A percentile compares a stretch with the other conserved stretches of the same genome.
Evolutionary conservation across 2,113 vertebrate species (phyloP).

Genomic region (Haemorhous mexicanus): DNA sequence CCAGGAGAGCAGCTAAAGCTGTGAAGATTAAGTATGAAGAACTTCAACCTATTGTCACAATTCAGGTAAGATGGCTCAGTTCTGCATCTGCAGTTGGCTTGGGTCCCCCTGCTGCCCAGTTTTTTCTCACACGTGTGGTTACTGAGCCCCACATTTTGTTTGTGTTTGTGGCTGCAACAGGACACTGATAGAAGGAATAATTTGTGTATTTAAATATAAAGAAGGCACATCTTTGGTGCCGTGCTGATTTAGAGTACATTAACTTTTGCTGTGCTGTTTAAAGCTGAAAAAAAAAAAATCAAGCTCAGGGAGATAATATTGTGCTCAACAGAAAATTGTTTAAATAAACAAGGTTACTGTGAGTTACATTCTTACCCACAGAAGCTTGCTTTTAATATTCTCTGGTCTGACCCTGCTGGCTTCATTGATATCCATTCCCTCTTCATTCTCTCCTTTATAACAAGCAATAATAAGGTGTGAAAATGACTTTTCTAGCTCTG

Average conservation of each 20-base stretch:
- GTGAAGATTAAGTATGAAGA: conserved; percentile 89
- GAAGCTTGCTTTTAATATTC: neutral
- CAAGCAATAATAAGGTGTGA: neutral
- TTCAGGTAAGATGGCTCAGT: conserved; percentile 79
- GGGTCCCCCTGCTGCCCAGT: neutral
- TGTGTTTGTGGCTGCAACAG: neutral
- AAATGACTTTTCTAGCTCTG: neutral
- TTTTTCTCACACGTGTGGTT: neutral
- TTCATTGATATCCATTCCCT: neutral
- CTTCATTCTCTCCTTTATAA: neutral
- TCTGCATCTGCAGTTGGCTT: neutral
- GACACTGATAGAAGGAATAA: neutral
- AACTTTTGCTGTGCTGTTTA: neutral
- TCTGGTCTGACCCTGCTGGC: neutral
- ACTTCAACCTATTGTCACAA: conserved; percentile 85
- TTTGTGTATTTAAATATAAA: neutral
- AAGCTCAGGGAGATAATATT: neutral
- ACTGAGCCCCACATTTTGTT: neutral
- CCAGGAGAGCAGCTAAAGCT: conserved; percentile 85
- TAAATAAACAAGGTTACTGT: neutral
- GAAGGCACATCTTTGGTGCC: neutral
- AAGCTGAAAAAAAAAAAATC: neutral
- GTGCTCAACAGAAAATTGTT: neutral
- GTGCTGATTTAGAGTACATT: neutral
- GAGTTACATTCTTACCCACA: neutral